Conservation (phyloP, 1,140 invertebrate genomes). For the Archivesica marissinica region DNA sequence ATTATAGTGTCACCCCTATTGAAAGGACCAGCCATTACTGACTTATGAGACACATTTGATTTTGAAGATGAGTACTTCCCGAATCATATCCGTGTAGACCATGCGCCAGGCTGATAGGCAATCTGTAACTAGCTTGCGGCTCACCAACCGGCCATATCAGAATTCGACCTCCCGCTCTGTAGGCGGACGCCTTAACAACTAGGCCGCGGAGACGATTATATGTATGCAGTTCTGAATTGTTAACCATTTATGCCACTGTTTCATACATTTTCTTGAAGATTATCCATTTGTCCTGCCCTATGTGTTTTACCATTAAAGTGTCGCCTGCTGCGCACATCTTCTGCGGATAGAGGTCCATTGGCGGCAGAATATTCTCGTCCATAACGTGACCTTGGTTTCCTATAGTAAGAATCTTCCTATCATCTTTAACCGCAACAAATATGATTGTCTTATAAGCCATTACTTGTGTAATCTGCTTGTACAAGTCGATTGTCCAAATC, state of each 20-base stretch:
- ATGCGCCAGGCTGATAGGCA: too few species aligned
- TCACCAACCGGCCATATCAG: too few species aligned
- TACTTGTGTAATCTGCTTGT: neutral
- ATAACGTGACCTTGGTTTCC: conserved; percentile 58
- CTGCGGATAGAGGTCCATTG: conserved; percentile 26
- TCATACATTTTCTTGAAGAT: conserved; percentile 57
- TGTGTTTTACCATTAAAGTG: conserved; percentile 37
- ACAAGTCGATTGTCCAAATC: conserved; percentile 42
- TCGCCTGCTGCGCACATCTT: conserved; percentile 10
- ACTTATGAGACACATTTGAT: too few species aligned
- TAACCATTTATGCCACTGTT: neutral
- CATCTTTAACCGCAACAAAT: conserved; percentile 29
- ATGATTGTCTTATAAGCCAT: conserved; percentile 23
- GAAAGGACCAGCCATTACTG: too few species aligned
- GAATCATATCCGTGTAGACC: too few species aligned
- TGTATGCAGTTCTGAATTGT: too few species aligned
- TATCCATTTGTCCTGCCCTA: conserved; percentile 24
- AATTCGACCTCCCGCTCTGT: too few species aligned
- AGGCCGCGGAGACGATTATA: too few species aligned
- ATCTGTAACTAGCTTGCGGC: too few species aligned
- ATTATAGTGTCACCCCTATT: too few species aligned
- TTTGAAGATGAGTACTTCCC: too few species aligned
- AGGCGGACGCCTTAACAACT: too few species aligned
- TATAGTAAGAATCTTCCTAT: conserved; percentile 39
- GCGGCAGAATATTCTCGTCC: conserved; percentile 48